phyloP scores from a whole-genome alignment of 53 echinoderm and acorn worm species.

The Echinarachnius parma region DNA sequence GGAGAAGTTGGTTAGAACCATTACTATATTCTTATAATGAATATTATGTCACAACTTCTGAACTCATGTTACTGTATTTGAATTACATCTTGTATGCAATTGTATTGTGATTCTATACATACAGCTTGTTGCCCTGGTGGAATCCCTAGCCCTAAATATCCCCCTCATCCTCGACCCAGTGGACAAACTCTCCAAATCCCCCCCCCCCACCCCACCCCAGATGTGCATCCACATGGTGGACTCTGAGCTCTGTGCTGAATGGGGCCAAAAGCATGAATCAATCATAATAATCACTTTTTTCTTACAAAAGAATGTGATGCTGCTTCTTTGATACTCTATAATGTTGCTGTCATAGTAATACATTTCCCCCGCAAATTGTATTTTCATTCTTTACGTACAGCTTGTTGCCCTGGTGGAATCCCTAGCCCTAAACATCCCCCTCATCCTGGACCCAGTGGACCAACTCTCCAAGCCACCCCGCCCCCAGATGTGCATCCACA shows the following conservation, averaged over 20 bases:
- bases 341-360: too few species aligned
- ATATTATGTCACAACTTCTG: too few species aligned
- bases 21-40: too few species aligned
- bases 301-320: too few species aligned
- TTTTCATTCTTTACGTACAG: conserved; percentile 30
- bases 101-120: not conserved
- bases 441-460: conserved; percentile 75
- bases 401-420: conserved; percentile 67
- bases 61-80: too few species aligned
- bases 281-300: too few species aligned
- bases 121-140: conserved; percentile 69
- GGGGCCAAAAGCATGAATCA: too few species aligned
- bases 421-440: conserved; percentile 68
- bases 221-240: conserved; percentile 82
- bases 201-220: conserved; percentile 55
- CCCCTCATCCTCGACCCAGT: conserved; percentile 72
- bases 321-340: too few species aligned
- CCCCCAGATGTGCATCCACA: conserved; percentile 75
- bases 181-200: conserved; percentile 68
- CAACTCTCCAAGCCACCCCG: conserved; percentile 63
- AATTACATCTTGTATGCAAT: too few species aligned
- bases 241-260: conserved; percentile 65
- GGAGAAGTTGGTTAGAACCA: too few species aligned
- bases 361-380: not conserved
- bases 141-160: conserved; percentile 69